Percentiles rank a stretch among this genome's conserved stretches.
phyloP scores from a whole-genome alignment of 2,797 vertebrate genomes.

The Gymnodraco acuticeps region DNA sequence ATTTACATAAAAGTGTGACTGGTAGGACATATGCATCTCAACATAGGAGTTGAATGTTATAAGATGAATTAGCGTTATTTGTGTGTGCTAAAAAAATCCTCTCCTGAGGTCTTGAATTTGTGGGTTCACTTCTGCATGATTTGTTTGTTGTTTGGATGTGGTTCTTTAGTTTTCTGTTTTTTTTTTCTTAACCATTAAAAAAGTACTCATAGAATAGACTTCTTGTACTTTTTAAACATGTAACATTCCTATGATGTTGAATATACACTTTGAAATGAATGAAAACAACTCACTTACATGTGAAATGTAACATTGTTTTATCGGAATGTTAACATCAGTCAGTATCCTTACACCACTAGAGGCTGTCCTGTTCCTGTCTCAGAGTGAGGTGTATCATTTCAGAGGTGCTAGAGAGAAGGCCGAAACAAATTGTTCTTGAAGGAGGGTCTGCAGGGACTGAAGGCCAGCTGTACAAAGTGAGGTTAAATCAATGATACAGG shows the following conservation, averaged over 20 bases:
- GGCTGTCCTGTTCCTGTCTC: slow-evolving; percentile 75
- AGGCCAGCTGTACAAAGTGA: slow-evolving; percentile 62
- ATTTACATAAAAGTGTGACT: slow-evolving; percentile 8
- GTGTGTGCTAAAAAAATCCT: not conserved
- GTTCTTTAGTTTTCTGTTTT: not conserved
- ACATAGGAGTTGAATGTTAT: not conserved
- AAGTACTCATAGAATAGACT: not conserved
- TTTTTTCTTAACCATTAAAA: not conserved
- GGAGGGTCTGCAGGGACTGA: slow-evolving; percentile 42
- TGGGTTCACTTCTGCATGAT: slow-evolving; percentile 23
- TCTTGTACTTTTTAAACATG: not conserved
- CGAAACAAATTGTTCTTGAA: slow-evolving; percentile 24
- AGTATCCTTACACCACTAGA: slow-evolving; percentile 69
- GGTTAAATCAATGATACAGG: slow-evolving; percentile 73
- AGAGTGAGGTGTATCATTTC: slow-evolving; percentile 22
- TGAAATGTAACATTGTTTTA: not conserved
- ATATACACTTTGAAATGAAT: not conserved
- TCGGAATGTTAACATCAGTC: not conserved
- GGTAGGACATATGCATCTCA: not conserved
- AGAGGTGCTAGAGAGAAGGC: slow-evolving; percentile 11
- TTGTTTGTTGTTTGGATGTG: slow-evolving; percentile 11
- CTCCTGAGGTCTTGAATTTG: too few relatives aligned
- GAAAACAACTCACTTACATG: not conserved
- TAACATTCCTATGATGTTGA: not conserved
- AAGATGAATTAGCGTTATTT: not conserved